Percentiles rank a stretch among this genome's conserved stretches.
phyloP scores from a whole-genome alignment of 2,113 vertebrate genomes.

The Pseudonaja textilis region DNA sequence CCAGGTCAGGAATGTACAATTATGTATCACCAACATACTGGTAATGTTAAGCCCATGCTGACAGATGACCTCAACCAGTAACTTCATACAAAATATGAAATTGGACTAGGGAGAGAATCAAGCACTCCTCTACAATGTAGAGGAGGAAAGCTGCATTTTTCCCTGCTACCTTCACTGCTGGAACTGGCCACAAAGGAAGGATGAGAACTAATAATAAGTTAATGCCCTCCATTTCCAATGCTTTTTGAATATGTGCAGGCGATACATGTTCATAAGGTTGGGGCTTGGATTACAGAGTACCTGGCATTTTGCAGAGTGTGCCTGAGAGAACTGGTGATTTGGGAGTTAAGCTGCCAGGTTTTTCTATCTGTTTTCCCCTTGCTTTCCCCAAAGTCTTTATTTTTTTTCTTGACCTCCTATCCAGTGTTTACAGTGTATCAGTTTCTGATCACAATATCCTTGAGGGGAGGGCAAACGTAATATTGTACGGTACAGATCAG shows the following conservation, averaged over 20 bases:
- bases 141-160: not conserved
- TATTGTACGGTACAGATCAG: not conserved
- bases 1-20: not conserved
- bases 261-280: not conserved
- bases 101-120: not conserved
- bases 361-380: not conserved
- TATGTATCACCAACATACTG: not conserved
- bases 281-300: not conserved
- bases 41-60: not conserved
- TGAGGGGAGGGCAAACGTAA: not conserved
- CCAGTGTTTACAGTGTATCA: not conserved
- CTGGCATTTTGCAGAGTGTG: not conserved
- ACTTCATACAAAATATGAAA: not conserved
- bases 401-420: not conserved
- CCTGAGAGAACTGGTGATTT: not conserved
- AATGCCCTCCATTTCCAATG: not conserved
- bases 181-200: not conserved
- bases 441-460: conserved; percentile 2
- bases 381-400: not conserved
- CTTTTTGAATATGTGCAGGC: not conserved
- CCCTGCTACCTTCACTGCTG: not conserved
- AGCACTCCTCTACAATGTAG: not conserved
- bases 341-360: not conserved
- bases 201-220: not conserved
- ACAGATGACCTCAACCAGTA: not conserved